Percentiles rank a stretch among this genome's conserved stretches.
These are phyloP conservation scores for Papilio glaucus DNA, from an alignment of 1,140 invertebrate genomes.

Conservation along the genomic window DNA sequence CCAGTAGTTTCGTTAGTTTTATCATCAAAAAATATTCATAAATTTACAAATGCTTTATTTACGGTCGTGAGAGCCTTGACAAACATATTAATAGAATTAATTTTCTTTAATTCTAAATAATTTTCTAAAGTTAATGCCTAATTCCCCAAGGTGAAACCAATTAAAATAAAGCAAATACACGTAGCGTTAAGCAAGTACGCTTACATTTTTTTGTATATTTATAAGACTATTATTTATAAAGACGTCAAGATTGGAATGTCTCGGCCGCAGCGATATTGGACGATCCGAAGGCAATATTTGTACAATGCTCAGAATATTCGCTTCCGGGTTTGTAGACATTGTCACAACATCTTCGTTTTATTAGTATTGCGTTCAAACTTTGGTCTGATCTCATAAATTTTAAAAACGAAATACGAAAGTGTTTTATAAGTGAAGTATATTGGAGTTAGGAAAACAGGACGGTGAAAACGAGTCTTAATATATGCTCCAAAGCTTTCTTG, in stretches of 20 bases:
- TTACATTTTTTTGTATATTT: not conserved
- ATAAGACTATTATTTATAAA: not conserved
- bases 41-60: too few species aligned
- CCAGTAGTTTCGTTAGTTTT: too few species aligned
- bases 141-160: not conserved
- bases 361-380: conserved; percentile 6
- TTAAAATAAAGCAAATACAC: not conserved
- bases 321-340: conserved; percentile 10
- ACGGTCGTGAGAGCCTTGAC: too few species aligned
- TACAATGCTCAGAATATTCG: conserved; percentile 5
- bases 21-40: too few species aligned
- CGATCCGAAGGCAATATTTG: conserved; percentile 26
- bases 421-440: conserved; percentile 8
- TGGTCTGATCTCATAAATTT: not conserved
- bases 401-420: conserved; percentile 3
- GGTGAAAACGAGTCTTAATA: conserved; percentile 15
- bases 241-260: conserved; percentile 12
- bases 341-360: not conserved
- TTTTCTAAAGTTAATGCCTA: not conserved
- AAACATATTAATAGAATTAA: too few species aligned
- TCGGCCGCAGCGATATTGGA: conserved; percentile 23
- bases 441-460: not conserved
- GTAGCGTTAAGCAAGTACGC: not conserved
- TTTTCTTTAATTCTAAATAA: too few species aligned
- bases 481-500: not conserved